Conservation (phyloP, 2,797 vertebrate species). For the Coccyzus lansbergi region DNA sequence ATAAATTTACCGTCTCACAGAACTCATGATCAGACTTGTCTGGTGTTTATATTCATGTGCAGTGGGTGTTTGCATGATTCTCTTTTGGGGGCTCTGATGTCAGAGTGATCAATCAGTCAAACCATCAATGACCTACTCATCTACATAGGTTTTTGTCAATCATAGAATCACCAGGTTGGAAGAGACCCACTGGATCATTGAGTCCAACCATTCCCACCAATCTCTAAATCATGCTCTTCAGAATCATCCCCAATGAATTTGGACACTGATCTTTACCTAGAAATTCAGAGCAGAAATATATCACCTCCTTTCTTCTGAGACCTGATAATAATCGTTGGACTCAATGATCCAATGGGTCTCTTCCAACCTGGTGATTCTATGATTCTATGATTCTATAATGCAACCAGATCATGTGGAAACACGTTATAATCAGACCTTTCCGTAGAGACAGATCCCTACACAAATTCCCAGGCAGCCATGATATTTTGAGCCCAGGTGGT, state of each 20-base stretch:
- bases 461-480: neutral
- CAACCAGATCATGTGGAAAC: neutral
- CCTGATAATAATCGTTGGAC: too few species aligned
- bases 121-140: neutral
- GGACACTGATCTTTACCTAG: neutral
- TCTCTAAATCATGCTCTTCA: too few species aligned
- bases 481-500: neutral
- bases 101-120: neutral
- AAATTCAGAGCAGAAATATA: neutral
- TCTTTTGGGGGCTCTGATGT: neutral
- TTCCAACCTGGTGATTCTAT: too few species aligned
- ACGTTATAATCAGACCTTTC: neutral
- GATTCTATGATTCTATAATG: too few species aligned
- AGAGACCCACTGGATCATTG: too few species aligned
- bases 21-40: neutral
- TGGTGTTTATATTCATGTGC: neutral
- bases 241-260: neutral
- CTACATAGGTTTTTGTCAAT: neutral
- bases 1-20: neutral
- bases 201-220: too few species aligned
- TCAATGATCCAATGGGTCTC: too few species aligned
- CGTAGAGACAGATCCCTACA: neutral
- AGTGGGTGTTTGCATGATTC: neutral
- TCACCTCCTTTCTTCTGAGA: neutral
- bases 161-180: too few species aligned